These are phyloP conservation scores for Tribolium freemani DNA, from an alignment of 2,888 invertebrate species.

Conservation along the genomic window DNA sequence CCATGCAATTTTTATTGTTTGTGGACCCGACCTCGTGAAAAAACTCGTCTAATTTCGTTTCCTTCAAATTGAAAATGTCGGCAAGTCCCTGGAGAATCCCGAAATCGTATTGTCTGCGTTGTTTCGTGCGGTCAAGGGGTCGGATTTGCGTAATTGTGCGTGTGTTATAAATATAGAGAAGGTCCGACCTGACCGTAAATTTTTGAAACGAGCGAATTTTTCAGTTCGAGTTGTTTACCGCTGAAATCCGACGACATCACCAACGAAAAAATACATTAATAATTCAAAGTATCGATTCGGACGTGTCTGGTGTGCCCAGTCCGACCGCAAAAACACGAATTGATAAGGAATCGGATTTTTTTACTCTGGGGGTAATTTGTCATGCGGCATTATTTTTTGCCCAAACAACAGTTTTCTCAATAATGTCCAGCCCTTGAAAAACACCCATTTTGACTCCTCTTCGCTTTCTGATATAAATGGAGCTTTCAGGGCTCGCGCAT, in stretches of 20 bases:
- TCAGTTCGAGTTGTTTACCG: background rate
- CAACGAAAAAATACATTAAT: slow-evolving; percentile 43
- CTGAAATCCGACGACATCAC: background rate
- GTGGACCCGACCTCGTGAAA: background rate
- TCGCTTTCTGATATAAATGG: background rate
- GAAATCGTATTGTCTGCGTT: slow-evolving; percentile 24
- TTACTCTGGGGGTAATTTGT: slow-evolving; percentile 25
- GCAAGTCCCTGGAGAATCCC: slow-evolving; percentile 3
- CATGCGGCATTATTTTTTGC: slow-evolving; percentile 28
- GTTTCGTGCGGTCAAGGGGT: slow-evolving; percentile 24
- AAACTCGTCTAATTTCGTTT: slow-evolving; percentile 14
- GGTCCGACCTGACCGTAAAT: slow-evolving; percentile 19
- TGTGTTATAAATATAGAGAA: slow-evolving; percentile 28
- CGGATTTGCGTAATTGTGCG: slow-evolving; percentile 35
- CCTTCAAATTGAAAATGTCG: slow-evolving; percentile 5
- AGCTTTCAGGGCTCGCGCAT: background rate
- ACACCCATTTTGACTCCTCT: slow-evolving; percentile 16
- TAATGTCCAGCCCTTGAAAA: slow-evolving; percentile 24
- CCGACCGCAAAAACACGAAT: slow-evolving; percentile 20
- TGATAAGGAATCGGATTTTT: slow-evolving; percentile 33
- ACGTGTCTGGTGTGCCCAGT: slow-evolving; percentile 37
- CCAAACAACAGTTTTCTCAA: slow-evolving; percentile 8
- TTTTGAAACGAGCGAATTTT: slow-evolving; percentile 6
- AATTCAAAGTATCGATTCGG: slow-evolving; percentile 48
- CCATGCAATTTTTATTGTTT: background rate